A percentile compares a stretch with the other conserved stretches of the same genome.
Conservation (phyloP, 2,888 invertebrate genomes). For the Rhaphigaster nebulosa region DNA sequence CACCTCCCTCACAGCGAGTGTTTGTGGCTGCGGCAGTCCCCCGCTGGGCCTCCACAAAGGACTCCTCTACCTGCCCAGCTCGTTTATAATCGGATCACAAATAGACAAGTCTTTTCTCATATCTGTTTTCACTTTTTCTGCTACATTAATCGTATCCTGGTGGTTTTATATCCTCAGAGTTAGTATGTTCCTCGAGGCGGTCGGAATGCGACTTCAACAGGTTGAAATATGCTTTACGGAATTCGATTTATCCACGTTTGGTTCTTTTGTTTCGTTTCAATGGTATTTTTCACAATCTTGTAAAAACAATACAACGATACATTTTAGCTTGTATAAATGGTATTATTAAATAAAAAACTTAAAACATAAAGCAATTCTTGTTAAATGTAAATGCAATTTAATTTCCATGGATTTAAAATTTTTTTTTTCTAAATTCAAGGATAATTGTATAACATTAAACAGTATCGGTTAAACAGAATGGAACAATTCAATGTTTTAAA, state of each 20-base stretch:
- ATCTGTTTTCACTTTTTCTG: constrained; percentile 26
- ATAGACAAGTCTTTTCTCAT: constrained; percentile 36
- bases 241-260: background rate
- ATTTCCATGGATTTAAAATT: too few relatives aligned
- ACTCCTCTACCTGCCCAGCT: constrained; percentile 1
- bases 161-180: background rate
- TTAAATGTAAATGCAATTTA: too few relatives aligned
- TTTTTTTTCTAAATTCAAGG: too few relatives aligned
- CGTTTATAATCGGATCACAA: constrained; percentile 42
- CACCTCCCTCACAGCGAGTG: constrained; percentile 9
- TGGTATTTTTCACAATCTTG: background rate
- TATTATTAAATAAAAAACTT: too few relatives aligned
- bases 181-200: background rate
- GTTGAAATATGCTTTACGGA: background rate
- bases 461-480: too few relatives aligned
- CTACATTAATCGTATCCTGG: constrained; percentile 8
- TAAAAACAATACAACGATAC: background rate
- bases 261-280: background rate
- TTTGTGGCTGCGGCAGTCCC: constrained; percentile 24
- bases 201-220: background rate
- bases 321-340: background rate
- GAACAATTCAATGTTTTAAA: too few relatives aligned
- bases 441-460: too few relatives aligned
- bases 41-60: background rate
- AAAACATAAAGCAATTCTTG: too few relatives aligned